These are phyloP conservation scores for Bungarus multicinctus DNA, from an alignment of 2,113 vertebrate genomes.

Conservation along the genomic window DNA sequence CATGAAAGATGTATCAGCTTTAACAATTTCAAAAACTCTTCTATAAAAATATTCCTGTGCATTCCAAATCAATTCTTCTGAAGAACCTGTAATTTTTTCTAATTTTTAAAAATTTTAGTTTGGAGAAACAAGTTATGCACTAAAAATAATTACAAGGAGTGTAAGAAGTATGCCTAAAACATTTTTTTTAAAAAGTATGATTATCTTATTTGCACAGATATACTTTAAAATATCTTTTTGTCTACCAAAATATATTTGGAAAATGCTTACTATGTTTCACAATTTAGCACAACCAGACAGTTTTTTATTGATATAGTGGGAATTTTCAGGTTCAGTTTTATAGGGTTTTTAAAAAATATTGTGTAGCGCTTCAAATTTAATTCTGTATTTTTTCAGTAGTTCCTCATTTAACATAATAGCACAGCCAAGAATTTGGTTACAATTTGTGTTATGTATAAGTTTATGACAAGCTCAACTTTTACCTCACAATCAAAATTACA, in stretches of 20 bases:
- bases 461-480: slow-evolving; percentile 2
- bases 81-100: neutral
- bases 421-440: neutral
- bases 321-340: neutral
- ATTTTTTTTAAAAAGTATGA: neutral
- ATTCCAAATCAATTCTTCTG: neutral
- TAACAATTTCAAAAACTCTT: neutral
- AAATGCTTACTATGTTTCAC: neutral
- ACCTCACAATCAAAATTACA: neutral
- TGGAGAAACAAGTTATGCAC: neutral
- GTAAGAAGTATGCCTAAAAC: neutral
- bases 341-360: neutral
- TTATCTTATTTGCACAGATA: neutral
- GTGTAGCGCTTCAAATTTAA: neutral
- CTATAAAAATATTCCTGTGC: neutral
- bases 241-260: neutral
- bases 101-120: slow-evolving; percentile 11
- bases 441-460: slow-evolving; percentile 6
- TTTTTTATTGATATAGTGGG: neutral
- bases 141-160: neutral
- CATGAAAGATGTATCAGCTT: neutral
- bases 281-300: neutral
- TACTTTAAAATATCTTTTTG: neutral
- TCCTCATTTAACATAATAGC: slow-evolving; percentile 5
- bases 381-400: slow-evolving; percentile 4